Conservation (phyloP, 1,140 invertebrate genomes). For the Magallana gigas region DNA sequence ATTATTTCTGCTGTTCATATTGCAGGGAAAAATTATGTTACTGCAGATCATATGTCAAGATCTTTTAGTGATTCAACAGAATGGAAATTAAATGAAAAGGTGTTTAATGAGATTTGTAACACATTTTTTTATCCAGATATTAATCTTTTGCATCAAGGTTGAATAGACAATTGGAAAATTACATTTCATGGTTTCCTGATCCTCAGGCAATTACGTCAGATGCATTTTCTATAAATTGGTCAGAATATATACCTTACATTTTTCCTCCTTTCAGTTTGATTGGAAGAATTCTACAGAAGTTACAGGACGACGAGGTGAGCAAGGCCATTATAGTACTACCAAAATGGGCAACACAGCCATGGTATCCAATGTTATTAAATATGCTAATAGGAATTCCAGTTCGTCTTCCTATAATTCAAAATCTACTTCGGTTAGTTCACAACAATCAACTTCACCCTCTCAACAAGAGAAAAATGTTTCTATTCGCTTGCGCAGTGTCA, state of each 20-base stretch:
- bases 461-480: background rate
- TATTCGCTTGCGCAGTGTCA: constrained; percentile 45
- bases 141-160: constrained; percentile 56
- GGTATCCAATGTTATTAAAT: constrained; percentile 44
- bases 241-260: constrained; percentile 12
- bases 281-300: constrained; percentile 30
- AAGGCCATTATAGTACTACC: constrained; percentile 43
- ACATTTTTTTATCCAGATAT: constrained; percentile 46
- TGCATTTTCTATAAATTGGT: constrained; percentile 43
- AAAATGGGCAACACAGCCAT: constrained; percentile 40
- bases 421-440: background rate
- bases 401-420: constrained; percentile 37
- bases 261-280: constrained; percentile 54
- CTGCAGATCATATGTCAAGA: constrained; percentile 54
- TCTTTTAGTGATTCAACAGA: constrained; percentile 20
- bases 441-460: constrained; percentile 12
- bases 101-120: constrained; percentile 40
- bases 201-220: background rate
- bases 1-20: constrained; percentile 48
- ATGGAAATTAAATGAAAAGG: constrained; percentile 33
- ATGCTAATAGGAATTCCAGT: constrained; percentile 36
- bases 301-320: constrained; percentile 15
- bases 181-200: constrained; percentile 44
- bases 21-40: constrained; percentile 43
- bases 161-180: constrained; percentile 31